Base-by-base conservation (phyloP, 2,888 invertebrate species). In the Pterostichus madidus region DNA sequence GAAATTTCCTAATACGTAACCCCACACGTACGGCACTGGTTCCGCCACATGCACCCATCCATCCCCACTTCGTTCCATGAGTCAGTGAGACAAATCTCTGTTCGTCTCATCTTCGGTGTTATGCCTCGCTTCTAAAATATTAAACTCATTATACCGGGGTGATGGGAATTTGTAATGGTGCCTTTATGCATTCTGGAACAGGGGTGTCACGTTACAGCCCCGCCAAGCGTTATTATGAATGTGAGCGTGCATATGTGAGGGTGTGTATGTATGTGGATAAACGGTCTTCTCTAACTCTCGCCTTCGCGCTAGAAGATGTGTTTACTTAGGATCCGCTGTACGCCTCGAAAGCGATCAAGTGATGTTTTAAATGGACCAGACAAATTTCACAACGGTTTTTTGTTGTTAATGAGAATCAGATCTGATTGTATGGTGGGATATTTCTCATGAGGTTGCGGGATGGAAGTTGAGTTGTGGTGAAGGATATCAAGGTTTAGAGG, bases 111-210 rank as follows among this genome's bases (percentile, higher is more conserved):
- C 80, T 68, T 71, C 64, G 24, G 46, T 64, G 79, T 59, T 61
- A 49, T 56, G 24, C 78, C 35, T 64, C 71, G 59, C 81, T 56
- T 75, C 59, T 81, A 75, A 81, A 81, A 81, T 81, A 81, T 81
- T 81, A 81, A 81, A 81, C 75, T 81, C 81, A 81, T 81, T 81
- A 81, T 81, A 81, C 59, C 73, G 59, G 81, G 81, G 75, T 81
- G 81, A 59, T 75, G 80, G 46, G 71, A 80, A 80, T 80, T 52
- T 80, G 80, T 80, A 80, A 80, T 71, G 80, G 80, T 59, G 80
- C 71, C 73, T 80, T 80, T 80, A 80, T 80, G 71, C 80, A 80
- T 80, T 71, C 71, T 71, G 49, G 15, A 71, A 81, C 59, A 81
- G 73, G 75, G 71, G 81, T 81, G 81, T 81, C 81, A 73, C 44